These are phyloP conservation scores for Ophiothrix spiculata DNA, from an alignment of 35 echinoderm and acorn worm genomes.

Conservation along the genomic window DNA sequence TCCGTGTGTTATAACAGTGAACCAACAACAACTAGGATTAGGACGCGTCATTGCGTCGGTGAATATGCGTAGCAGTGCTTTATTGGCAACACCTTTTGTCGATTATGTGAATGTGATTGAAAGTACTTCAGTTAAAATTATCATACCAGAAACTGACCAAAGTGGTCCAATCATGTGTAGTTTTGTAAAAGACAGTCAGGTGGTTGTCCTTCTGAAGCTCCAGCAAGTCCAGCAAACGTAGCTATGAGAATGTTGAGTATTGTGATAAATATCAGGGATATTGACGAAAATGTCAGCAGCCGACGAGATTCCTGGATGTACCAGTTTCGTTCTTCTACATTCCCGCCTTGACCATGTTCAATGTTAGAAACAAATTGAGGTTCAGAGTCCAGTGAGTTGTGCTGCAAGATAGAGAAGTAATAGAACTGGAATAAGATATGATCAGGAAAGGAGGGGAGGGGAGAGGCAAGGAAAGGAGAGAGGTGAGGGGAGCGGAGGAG, in stretches of 20 bases:
- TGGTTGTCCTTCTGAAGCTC: too few relatives aligned
- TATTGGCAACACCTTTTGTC: too few relatives aligned
- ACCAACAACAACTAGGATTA: too few relatives aligned
- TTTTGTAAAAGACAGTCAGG: too few relatives aligned
- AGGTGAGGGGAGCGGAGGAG: neutral
- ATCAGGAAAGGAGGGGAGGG: neutral
- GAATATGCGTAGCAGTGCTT: too few relatives aligned
- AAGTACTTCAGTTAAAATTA: too few relatives aligned
- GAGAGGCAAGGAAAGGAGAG: neutral
- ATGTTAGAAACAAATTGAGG: neutral
- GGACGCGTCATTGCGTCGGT: too few relatives aligned
- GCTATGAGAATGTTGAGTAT: neutral
- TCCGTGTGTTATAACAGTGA: too few relatives aligned
- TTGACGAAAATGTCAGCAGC: neutral
- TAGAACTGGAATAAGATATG: neutral
- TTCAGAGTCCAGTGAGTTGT: neutral
- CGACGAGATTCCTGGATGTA: neutral
- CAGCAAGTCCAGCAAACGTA: neutral
- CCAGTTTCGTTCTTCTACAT: neutral
- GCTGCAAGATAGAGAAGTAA: neutral
- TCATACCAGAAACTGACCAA: too few relatives aligned
- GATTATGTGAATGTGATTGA: too few relatives aligned
- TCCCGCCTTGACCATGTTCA: neutral
- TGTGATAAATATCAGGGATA: neutral
- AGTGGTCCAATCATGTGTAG: too few relatives aligned